phyloP scores from a whole-genome alignment of 1,140 invertebrate genomes.

The Zaprionus lachaisei region DNA sequence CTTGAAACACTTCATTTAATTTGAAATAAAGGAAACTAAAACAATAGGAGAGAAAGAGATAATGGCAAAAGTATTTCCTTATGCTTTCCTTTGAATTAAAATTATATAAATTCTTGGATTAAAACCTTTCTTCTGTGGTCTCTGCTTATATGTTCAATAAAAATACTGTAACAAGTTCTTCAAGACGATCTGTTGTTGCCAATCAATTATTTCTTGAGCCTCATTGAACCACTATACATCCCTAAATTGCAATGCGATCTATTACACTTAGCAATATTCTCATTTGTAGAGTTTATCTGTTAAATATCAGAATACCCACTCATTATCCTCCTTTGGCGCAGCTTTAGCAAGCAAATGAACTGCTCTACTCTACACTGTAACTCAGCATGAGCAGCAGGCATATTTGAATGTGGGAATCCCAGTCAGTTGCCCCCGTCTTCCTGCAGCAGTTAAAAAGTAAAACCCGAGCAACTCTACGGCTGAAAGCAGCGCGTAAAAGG shows the following conservation, averaged over 20 bases:
- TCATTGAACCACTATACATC: too few relatives aligned
- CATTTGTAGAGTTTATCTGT: neutral
- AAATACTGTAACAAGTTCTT: too few relatives aligned
- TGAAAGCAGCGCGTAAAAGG: slow-evolving; percentile 78
- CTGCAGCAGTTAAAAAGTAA: slow-evolving; percentile 46
- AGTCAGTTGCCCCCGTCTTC: neutral
- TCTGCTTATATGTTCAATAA: too few relatives aligned
- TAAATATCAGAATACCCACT: neutral
- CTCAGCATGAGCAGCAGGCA: slow-evolving; percentile 35
- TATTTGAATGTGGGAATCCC: slow-evolving; percentile 57
- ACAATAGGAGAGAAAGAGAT: too few relatives aligned
- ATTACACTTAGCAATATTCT: neutral
- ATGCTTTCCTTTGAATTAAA: too few relatives aligned
- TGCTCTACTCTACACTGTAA: slow-evolving; percentile 18
- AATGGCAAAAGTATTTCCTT: too few relatives aligned
- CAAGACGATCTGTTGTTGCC: too few relatives aligned
- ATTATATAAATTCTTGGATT: accelerated
- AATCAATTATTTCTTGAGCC: too few relatives aligned
- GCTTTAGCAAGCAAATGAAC: neutral
- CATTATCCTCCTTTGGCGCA: neutral
- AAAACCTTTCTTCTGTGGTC: too few relatives aligned
- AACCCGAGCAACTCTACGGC: slow-evolving; percentile 55
- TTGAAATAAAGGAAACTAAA: too few relatives aligned
- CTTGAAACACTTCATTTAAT: too few relatives aligned
- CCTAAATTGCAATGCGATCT: neutral